Evolutionary conservation across 2,888 invertebrate genomes (phyloP).

Genomic region (Elmis aenea): DNA sequence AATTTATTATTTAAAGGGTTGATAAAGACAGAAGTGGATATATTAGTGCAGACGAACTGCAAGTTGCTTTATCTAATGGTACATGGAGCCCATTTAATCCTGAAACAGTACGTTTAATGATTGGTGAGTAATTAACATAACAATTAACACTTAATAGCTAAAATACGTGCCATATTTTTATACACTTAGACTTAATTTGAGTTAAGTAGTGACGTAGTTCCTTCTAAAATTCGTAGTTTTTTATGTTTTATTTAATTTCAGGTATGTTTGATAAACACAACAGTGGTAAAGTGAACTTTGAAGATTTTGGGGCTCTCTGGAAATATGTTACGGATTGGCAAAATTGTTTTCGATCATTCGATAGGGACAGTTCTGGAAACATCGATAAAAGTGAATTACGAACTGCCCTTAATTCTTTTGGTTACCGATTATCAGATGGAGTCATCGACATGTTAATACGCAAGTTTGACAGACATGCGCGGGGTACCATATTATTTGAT

Average conservation of each 20-base stretch:
- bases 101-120: constrained; percentile 94
- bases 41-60: constrained; percentile 85
- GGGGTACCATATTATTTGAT: constrained; percentile 90
- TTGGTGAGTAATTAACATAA: constrained; percentile 58
- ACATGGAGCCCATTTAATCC: constrained; percentile 98
- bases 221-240: background rate
- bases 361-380: constrained; percentile 86
- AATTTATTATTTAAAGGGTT: constrained; percentile 51
- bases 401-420: constrained; percentile 85
- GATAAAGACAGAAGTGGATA: constrained; percentile 82
- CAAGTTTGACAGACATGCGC: constrained; percentile 92
- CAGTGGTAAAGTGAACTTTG: constrained; percentile 85
- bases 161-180: no score
- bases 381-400: constrained; percentile 90
- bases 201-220: constrained; percentile 1
- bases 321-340: constrained; percentile 99
- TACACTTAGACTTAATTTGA: background rate
- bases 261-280: constrained; percentile 93
- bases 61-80: constrained; percentile 89
- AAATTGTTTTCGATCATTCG: constrained; percentile 89
- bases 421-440: constrained; percentile 78
- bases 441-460: constrained; percentile 76
- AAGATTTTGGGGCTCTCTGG: constrained; percentile 95
- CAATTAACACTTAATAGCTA: background rate
- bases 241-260: constrained; percentile 41